Percentiles rank a stretch among this genome's conserved stretches.
Conservation (phyloP, 2,888 invertebrate genomes). For the Phengaris arion region DNA sequence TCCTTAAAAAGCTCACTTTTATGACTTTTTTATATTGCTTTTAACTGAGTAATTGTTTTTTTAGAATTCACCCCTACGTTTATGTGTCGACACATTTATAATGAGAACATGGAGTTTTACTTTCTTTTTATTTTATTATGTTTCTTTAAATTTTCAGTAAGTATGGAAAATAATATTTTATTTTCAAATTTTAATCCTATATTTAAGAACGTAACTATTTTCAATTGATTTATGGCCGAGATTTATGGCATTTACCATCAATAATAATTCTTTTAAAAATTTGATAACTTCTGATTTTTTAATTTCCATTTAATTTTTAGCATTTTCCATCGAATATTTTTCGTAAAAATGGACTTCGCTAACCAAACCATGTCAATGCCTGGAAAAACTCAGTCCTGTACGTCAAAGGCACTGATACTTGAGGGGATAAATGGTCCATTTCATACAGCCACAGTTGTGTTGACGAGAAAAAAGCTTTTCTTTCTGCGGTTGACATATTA, state of each 20-base stretch:
- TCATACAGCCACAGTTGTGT: slow-evolving; percentile 35
- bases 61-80: slow-evolving; percentile 11
- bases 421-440: slow-evolving; percentile 49
- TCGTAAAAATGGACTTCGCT: not conserved
- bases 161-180: too few relatives aligned
- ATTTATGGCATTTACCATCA: too few relatives aligned
- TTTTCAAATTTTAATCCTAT: too few relatives aligned
- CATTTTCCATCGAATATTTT: too few relatives aligned
- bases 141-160: too few relatives aligned
- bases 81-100: not conserved
- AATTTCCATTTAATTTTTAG: too few relatives aligned
- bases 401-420: slow-evolving; percentile 55
- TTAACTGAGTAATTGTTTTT: slow-evolving; percentile 27
- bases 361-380: not conserved
- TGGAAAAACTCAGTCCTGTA: slow-evolving; percentile 39
- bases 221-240: too few relatives aligned
- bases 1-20: slow-evolving; percentile 39
- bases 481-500: slow-evolving; percentile 37
- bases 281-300: too few relatives aligned
- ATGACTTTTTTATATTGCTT: slow-evolving; percentile 34
- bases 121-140: not conserved
- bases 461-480: slow-evolving; percentile 39
- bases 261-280: too few relatives aligned
- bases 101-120: not conserved
- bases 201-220: too few relatives aligned